Percentiles rank a stretch among this genome's conserved stretches.
Evolutionary conservation across 2,113 vertebrate genomes (phyloP).

Genomic region (Macrotus californicus): DNA sequence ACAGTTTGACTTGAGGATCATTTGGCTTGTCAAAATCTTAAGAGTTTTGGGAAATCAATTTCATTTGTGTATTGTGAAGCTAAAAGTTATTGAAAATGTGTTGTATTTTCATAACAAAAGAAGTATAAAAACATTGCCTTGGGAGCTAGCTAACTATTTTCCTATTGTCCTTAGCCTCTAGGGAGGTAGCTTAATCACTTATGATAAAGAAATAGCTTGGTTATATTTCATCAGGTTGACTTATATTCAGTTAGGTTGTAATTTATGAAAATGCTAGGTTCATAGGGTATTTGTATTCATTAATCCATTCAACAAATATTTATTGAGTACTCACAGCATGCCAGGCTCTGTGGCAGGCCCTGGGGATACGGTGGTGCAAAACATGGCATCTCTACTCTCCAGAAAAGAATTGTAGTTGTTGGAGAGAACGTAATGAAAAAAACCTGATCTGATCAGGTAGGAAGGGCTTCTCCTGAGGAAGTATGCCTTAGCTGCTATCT

Average conservation of each 20-base stretch:
- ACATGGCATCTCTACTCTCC: background rate
- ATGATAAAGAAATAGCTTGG: constrained; percentile 74
- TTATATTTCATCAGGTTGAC: constrained; percentile 77
- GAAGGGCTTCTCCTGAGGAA: background rate
- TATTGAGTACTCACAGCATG: constrained; percentile 10
- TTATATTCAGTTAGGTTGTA: constrained; percentile 74
- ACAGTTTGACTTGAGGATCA: constrained; percentile 72
- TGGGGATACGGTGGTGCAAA: background rate
- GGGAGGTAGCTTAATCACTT: constrained; percentile 75
- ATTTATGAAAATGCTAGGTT: constrained; percentile 73
- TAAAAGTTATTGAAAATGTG: constrained; percentile 80
- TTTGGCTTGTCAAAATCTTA: constrained; percentile 77
- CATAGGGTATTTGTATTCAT: constrained; percentile 38
- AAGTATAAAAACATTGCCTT: constrained; percentile 73
- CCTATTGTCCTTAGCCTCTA: constrained; percentile 73
- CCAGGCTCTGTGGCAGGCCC: background rate
- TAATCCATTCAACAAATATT: constrained; percentile 13
- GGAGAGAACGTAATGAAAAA: background rate
- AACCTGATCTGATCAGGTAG: background rate
- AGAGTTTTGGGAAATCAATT: constrained; percentile 77
- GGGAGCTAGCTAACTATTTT: constrained; percentile 76
- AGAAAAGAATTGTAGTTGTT: background rate
- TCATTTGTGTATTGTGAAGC: constrained; percentile 71
- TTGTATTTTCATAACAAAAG: constrained; percentile 77
- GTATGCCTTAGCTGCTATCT: background rate